Evolutionary conservation across 2,797 vertebrate species (phyloP).

Genomic region (Hapalemur alaotrensis): DNA sequence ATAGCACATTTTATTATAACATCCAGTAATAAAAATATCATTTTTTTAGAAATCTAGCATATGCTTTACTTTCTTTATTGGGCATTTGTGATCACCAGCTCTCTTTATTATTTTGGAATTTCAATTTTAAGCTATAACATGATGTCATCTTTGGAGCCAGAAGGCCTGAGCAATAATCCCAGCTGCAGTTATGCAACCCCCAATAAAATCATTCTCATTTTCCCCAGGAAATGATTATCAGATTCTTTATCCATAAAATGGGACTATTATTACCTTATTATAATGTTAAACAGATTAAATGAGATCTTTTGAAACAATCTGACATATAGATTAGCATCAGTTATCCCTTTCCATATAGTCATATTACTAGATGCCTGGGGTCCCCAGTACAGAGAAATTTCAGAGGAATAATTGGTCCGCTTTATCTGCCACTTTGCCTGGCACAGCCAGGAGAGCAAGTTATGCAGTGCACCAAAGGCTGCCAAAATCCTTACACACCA

Average conservation of each 20-base stretch:
- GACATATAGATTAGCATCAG: not conserved
- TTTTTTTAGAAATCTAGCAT: not conserved
- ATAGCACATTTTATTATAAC: slow-evolving; percentile 3
- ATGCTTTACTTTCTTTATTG: slow-evolving; percentile 10
- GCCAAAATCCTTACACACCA: not conserved
- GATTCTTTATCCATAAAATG: not conserved
- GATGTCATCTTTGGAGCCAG: not conserved
- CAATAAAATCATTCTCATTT: slow-evolving; percentile 3
- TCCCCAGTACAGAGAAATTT: not conserved
- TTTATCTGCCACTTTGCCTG: not conserved
- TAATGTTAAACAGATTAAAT: slow-evolving; percentile 21
- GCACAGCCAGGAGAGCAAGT: not conserved
- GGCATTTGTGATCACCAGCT: not conserved
- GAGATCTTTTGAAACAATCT: not conserved
- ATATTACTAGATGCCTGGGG: not conserved
- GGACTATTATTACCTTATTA: not conserved
- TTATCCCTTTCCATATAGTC: not conserved
- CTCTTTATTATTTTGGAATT: slow-evolving; percentile 37
- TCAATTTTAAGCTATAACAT: slow-evolving; percentile 47
- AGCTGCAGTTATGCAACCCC: not conserved
- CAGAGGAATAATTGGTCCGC: not conserved
- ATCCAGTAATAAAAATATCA: not conserved
- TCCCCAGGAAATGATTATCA: not conserved
- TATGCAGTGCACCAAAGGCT: not conserved
- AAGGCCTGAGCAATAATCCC: not conserved